phyloP scores from a whole-genome alignment of 1,140 invertebrate genomes.

The Mylabris phalerata region DNA sequence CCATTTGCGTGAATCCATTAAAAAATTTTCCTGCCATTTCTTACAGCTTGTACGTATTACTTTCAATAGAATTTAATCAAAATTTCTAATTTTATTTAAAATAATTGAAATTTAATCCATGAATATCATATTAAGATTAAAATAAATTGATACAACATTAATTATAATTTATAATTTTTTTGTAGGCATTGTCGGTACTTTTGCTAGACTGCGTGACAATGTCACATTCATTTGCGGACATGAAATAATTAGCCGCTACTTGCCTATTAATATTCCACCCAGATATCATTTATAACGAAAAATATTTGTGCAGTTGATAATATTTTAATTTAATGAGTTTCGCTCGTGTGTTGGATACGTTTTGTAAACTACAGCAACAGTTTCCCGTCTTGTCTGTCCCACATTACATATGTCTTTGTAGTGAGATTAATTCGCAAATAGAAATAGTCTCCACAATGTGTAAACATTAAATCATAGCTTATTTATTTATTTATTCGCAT shows the following conservation, averaged over 20 bases:
- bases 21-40: neutral
- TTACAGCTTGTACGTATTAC: too few relatives aligned
- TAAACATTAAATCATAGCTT: too few relatives aligned
- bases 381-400: too few relatives aligned
- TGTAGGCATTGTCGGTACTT: constrained; percentile 14
- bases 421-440: too few relatives aligned
- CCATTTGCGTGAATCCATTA: constrained; percentile 3
- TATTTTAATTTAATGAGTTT: constrained; percentile 18
- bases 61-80: too few relatives aligned
- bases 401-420: too few relatives aligned
- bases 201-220: constrained; percentile 13
- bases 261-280: constrained; percentile 15
- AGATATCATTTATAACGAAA: constrained; percentile 16
- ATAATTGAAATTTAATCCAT: too few relatives aligned
- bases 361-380: neutral
- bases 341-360: constrained; percentile 2
- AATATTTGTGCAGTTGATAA: constrained; percentile 11
- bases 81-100: too few relatives aligned
- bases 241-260: constrained; percentile 18
- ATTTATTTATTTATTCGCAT: too few relatives aligned
- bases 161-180: constrained; percentile 6
- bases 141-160: constrained; percentile 2
- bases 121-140: too few relatives aligned
- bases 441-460: too few relatives aligned
- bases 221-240: constrained; percentile 17